Base-by-base conservation (phyloP, 2,797 vertebrate species). In the Poecilia wingei region DNA sequence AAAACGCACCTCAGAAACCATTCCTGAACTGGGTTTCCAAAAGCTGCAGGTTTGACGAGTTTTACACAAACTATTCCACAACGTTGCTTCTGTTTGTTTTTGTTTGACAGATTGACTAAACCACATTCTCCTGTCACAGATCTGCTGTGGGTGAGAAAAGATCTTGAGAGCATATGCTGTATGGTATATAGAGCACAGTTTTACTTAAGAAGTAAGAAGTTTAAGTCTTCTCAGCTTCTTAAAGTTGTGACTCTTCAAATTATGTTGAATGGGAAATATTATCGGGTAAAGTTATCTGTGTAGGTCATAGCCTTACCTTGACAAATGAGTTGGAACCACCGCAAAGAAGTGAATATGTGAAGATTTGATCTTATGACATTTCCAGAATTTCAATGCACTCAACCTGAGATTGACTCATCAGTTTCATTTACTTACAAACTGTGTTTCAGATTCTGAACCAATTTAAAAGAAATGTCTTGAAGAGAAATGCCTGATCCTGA, bases 361-460 rank as follows among this genome's bases (percentile, higher is more conserved):
- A 69, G 66, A 13, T 70, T 8, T 46, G 41, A 45, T n/a, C 22
- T 46, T n/a, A 28, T 70, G 41, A 13, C 6, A 57, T 68, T 68
- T 51, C 13, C 45, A 46, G 43, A 74, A 61, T 33, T 20, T 33
- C 14, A 16, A 41, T 8, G 20, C 10, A 74, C 75, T 78, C 46
- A 78, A 22, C 70, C 1, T 85, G 59, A 79, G 66, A 80, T 49
- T 55, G 53, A 57, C 3, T 22, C 68, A 64, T 68, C 8, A n/a
- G 77, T 85, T 82, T 82, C 55, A 47, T 75, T 45, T 71, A 12
- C 73, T 64, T 74, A 13, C 3, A 79, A 33, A n/a, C 12, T 53
- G 6, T 51, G 14, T 72, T 77, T 75, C 66, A 76, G 1, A 76
- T 49, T 49, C 5, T 16, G 36, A 36, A 69, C 18, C 31, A 6